Evolutionary conservation across 1,140 invertebrate species (phyloP), one percentile per base, ranked within the genome.

Genomic region (Caenorhabditis brenneri): DNA sequence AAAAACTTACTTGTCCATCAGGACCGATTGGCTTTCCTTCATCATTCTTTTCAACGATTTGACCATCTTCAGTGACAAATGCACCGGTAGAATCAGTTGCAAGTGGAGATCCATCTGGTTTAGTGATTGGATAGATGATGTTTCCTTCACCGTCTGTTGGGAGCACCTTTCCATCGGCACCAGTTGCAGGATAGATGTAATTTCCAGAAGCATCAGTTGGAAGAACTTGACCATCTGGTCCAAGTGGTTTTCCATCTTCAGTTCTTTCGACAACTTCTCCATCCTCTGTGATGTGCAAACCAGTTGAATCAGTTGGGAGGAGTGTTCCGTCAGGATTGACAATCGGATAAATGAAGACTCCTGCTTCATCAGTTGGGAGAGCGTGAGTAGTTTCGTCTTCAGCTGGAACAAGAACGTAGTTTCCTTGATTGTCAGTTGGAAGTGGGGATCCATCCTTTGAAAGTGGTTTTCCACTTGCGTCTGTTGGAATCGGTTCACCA

Each of bases 331-430:
- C 87, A 36, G 74, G 78, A n/a, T 79, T 80, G 19, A 81, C 36
- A 36, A 87, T 80, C 16, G 86, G 86, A 51, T 84, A 69, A 22
- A 86, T 81, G 5, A 49, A n/a, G 10, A 53, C 51, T 33, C 53
- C 79, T 16, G 36, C n/a, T n/a, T 31, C 42, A 82, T 87, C 86
- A 65, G 87, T 91, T 16, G 49, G n/a, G n/a, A n/a, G 49, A 51
- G 19, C 0, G 2, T 51, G 19, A n/a, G 49, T 51, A 7, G n/a
- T n/a, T n/a, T 51, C 49, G n/a, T 51, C 49, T n/a, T n/a, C 49
- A n/a, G 49, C 7, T 51, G 49, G 49, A n/a, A 51, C 49, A 1
- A 51, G 49, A 51, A 78, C 12, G 36, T 78, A 78, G 16, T 48
- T 22, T 53, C 79, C 74, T 12, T 33, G 6, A 12, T 31, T 69